Percentiles rank a stretch among this genome's conserved stretches.
These are phyloP conservation scores for Rhea pennata DNA, from an alignment of 2,113 vertebrate genomes.

Conservation along the genomic window DNA sequence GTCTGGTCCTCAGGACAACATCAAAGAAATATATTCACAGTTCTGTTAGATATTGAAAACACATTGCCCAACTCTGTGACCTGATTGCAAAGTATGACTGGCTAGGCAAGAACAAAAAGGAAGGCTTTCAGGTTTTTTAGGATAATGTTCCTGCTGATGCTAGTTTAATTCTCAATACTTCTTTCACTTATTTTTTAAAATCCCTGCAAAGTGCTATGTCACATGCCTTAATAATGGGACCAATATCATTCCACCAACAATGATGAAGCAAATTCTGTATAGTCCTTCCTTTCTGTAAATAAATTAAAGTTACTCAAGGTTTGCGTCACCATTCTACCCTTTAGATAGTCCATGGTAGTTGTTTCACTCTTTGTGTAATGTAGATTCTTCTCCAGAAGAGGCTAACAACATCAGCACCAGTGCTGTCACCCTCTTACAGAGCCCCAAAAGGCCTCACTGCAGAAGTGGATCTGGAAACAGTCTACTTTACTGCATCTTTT, in stretches of 20 bases:
- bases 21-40: conserved; percentile 16
- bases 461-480: not conserved
- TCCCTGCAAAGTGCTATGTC: not conserved
- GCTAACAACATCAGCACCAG: not conserved
- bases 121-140: not conserved
- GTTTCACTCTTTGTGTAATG: not conserved
- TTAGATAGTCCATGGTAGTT: not conserved
- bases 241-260: not conserved
- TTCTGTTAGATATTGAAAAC: conserved; percentile 21
- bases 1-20: not conserved
- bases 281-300: not conserved
- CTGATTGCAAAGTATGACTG: not conserved
- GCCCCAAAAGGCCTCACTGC: not conserved
- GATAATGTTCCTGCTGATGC: not conserved
- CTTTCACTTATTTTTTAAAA: not conserved
- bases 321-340: not conserved
- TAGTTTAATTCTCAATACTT: not conserved
- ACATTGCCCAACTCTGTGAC: not conserved
- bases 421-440: rapidly evolving
- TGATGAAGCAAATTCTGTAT: not conserved
- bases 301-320: not conserved
- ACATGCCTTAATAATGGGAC: not conserved
- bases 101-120: not conserved
- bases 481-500: not conserved
- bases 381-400: not conserved